Conservation (phyloP, 1,140 invertebrate species). For the Bradynema listronoti region DNA sequence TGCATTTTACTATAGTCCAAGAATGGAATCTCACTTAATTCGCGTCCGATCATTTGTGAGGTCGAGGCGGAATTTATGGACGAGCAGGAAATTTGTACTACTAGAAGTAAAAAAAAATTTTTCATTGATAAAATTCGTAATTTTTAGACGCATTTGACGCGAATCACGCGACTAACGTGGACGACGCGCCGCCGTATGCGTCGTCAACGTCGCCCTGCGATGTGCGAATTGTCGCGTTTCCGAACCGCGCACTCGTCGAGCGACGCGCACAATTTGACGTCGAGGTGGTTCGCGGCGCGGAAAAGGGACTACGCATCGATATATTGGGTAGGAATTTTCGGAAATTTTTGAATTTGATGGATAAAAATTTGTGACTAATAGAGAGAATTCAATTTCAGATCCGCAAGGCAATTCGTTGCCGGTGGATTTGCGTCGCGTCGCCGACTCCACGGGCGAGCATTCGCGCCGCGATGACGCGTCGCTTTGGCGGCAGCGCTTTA, state of each 20-base stretch:
- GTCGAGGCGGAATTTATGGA: too few relatives aligned
- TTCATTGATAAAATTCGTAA: too few relatives aligned
- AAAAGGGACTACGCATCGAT: slow-evolving; percentile 39
- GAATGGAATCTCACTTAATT: too few relatives aligned
- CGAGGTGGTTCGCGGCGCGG: slow-evolving; percentile 26
- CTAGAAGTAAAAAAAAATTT: too few relatives aligned
- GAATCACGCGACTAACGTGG: neutral
- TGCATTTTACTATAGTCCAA: too few relatives aligned
- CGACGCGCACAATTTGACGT: slow-evolving; percentile 43
- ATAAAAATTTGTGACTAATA: slow-evolving; percentile 6
- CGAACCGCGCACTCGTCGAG: slow-evolving; percentile 40
- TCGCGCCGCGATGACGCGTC: too few relatives aligned
- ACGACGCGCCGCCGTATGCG: slow-evolving; percentile 23
- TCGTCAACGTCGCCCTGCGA: neutral
- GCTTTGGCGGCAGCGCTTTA: too few relatives aligned
- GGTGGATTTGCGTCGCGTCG: slow-evolving; percentile 21
- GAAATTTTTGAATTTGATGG: slow-evolving; percentile 21
- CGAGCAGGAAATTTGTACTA: too few relatives aligned
- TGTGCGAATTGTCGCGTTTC: slow-evolving; percentile 19
- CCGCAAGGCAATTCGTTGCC: slow-evolving; percentile 24
- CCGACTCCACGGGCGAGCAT: too few relatives aligned
- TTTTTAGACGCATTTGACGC: slow-evolving; percentile 23
- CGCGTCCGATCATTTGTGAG: too few relatives aligned
- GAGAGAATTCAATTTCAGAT: slow-evolving; percentile 43
- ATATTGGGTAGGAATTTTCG: slow-evolving; percentile 39